These are phyloP conservation scores for Microcebus griseorufus DNA, from an alignment of 2,113 vertebrate genomes.

Conservation along the genomic window DNA sequence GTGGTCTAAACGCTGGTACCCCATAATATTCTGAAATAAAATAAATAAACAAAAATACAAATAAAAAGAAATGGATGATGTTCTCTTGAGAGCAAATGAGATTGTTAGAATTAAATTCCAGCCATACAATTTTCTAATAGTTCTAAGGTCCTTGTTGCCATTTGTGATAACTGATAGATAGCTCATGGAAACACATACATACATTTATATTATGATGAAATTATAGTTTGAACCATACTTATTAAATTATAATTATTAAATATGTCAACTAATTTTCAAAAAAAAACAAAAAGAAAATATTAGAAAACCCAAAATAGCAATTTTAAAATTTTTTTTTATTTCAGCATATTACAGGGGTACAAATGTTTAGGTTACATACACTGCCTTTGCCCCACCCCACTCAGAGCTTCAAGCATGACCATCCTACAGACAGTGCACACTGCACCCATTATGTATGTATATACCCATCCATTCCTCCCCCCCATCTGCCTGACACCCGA, in stretches of 20 bases:
- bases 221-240: slow-evolving; percentile 88
- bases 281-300: background rate
- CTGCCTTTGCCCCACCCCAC: no score
- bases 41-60: no score
- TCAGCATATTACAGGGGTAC: no score
- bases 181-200: slow-evolving; percentile 87
- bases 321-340: background rate
- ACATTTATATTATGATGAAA: slow-evolving; percentile 90
- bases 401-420: no score
- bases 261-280: slow-evolving; percentile 88
- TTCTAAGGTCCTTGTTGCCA: slow-evolving; percentile 82
- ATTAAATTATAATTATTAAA: slow-evolving; percentile 85
- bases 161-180: slow-evolving; percentile 83
- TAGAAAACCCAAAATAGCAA: background rate
- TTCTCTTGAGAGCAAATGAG: slow-evolving; percentile 73
- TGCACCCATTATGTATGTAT: no score
- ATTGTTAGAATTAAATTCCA: slow-evolving; percentile 78
- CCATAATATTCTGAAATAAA: no score
- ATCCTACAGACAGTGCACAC: no score
- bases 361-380: no score
- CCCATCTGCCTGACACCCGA: no score
- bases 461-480: no score
- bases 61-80: slow-evolving; percentile 53
- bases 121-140: slow-evolving; percentile 89
- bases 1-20: no score